phyloP scores from a whole-genome alignment of 2,113 vertebrate genomes.

The Ctenodactylus gundi region DNA sequence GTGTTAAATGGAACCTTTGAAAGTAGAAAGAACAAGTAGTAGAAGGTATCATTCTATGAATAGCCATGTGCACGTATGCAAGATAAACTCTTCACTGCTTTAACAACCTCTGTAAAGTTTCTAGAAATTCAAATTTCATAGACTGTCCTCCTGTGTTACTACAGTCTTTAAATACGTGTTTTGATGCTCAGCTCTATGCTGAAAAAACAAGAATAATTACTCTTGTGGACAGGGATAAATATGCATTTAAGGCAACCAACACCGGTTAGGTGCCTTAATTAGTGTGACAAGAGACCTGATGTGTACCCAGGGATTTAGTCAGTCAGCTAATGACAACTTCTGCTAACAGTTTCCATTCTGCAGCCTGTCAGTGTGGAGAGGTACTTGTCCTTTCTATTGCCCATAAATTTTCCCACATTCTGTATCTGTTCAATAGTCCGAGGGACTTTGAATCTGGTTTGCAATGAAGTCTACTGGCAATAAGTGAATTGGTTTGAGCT shows the following conservation, averaged over 20 bases:
- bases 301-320: conserved; percentile 53
- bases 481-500: neutral
- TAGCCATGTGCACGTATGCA: neutral
- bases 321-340: conserved; percentile 49
- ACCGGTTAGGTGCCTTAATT: conserved; percentile 62
- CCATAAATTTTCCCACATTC: neutral
- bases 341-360: conserved; percentile 32
- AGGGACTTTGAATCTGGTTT: neutral
- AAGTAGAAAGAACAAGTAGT: neutral
- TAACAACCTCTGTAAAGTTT: conserved; percentile 1
- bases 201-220: conserved; percentile 53
- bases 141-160: neutral
- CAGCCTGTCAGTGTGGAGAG: neutral
- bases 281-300: conserved; percentile 52
- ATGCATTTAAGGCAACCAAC: conserved; percentile 67
- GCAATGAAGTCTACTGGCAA: neutral
- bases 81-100: neutral
- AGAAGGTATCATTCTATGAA: neutral
- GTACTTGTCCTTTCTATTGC: neutral
- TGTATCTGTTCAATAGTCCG: neutral
- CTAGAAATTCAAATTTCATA: conserved; percentile 22
- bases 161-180: conserved; percentile 8
- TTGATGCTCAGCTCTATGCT: neutral
- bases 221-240: conserved; percentile 54
- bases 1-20: neutral